Evolutionary conservation across 1,140 invertebrate genomes (phyloP).

Genomic region (Cepaea nemoralis): DNA sequence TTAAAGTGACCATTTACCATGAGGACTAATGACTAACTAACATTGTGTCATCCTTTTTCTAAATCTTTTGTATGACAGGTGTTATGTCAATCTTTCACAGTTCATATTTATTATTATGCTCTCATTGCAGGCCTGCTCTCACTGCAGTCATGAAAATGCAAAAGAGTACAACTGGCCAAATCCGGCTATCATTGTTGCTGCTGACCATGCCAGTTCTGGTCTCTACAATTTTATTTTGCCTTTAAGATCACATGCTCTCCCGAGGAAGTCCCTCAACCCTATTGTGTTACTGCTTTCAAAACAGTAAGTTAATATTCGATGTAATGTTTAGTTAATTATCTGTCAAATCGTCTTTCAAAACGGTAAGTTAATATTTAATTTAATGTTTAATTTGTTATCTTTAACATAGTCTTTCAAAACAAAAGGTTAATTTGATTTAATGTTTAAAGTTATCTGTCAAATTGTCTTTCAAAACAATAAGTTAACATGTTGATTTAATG

Average conservation of each 20-base stretch:
- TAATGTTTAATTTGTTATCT: no score
- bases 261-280: slow-evolving; percentile 93
- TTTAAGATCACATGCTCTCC: slow-evolving; percentile 92
- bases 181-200: slow-evolving; percentile 95
- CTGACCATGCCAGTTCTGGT: slow-evolving; percentile 95
- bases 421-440: slow-evolving; percentile 24
- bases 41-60: no score
- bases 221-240: slow-evolving; percentile 99
- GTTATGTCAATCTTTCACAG: no score
- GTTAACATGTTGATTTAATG: no score
- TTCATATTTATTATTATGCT: no score
- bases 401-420: slow-evolving; percentile 83
- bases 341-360: no score
- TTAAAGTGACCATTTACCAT: no score
- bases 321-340: no score
- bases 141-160: slow-evolving; percentile 91
- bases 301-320: slow-evolving; percentile 29
- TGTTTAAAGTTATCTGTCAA: no score
- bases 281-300: slow-evolving; percentile 86
- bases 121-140: slow-evolving; percentile 87
- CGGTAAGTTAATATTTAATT: slow-evolving; percentile 28
- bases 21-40: no score
- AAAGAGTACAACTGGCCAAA: slow-evolving; percentile 98
- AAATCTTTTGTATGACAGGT: no score
- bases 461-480: no score